Conservation (phyloP, 1,140 invertebrate genomes). For the Halotydeus destructor region DNA sequence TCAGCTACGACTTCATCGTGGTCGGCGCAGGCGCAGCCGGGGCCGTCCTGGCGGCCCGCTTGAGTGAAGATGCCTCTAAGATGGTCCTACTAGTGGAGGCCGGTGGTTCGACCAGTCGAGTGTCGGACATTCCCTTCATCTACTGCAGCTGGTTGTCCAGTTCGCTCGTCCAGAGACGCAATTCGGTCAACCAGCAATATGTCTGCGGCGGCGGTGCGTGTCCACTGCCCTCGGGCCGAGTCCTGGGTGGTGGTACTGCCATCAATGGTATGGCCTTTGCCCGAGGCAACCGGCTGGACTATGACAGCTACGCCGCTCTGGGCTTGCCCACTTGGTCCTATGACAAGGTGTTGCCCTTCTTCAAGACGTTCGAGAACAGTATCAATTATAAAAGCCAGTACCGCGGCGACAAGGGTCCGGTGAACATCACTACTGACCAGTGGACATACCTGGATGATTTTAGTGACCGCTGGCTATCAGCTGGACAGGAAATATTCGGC, state of each 20-base stretch:
- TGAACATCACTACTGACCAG: constrained; percentile 45
- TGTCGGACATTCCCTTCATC: constrained; percentile 59
- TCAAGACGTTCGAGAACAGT: constrained; percentile 52
- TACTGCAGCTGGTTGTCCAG: constrained; percentile 37
- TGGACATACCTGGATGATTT: constrained; percentile 68
- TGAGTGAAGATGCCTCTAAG: constrained; percentile 34
- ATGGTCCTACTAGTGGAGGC: constrained; percentile 45
- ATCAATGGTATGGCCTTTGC: constrained; percentile 96
- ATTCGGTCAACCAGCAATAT: constrained; percentile 37
- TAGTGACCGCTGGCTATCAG: constrained; percentile 52
- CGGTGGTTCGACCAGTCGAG: constrained; percentile 57
- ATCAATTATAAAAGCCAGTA: too few relatives aligned
- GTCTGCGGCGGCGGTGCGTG: constrained; percentile 2
- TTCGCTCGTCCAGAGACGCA: constrained; percentile 58
- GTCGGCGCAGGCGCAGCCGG: constrained; percentile 55
- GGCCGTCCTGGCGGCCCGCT: constrained; percentile 37
- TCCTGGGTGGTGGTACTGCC: constrained; percentile 55
- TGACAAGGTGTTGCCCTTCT: constrained; percentile 62
- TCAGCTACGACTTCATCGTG: constrained; percentile 19
- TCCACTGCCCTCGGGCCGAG: constrained; percentile 41
- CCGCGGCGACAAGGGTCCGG: constrained; percentile 71
- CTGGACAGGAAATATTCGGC: too few relatives aligned
- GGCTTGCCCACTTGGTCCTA: constrained; percentile 84
- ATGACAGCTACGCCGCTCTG: constrained; percentile 64
- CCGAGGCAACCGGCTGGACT: constrained; percentile 75